phyloP scores from a whole-genome alignment of 2,888 invertebrate genomes.

The Seladonia tumulorum region DNA sequence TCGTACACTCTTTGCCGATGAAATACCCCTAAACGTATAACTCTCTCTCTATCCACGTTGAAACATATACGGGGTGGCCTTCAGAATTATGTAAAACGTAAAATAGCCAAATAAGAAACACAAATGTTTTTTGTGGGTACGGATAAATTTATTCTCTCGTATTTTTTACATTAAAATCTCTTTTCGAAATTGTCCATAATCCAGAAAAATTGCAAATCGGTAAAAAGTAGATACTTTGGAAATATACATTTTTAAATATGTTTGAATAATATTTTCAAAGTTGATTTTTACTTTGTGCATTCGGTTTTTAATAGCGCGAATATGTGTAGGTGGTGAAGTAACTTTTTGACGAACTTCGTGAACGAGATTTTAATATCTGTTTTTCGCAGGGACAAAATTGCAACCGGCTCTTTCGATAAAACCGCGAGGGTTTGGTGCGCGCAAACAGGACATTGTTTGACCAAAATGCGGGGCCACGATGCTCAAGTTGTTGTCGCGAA shows the following conservation, averaged over 20 bases:
- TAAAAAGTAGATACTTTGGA: too few species aligned
- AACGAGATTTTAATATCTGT: neutral
- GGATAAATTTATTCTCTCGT: too few species aligned
- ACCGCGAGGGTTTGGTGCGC: slow-evolving; percentile 91
- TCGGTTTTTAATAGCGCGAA: neutral
- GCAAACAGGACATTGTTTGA: slow-evolving; percentile 87
- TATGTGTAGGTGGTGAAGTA: neutral
- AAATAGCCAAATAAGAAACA: neutral
- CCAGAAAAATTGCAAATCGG: too few species aligned
- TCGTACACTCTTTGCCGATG: neutral
- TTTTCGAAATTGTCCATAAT: too few species aligned
- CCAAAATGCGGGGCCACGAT: slow-evolving; percentile 90
- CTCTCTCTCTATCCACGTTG: neutral
- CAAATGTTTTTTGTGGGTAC: too few species aligned
- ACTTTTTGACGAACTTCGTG: neutral
- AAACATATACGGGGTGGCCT: neutral
- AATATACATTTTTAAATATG: too few species aligned
- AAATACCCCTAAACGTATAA: neutral
- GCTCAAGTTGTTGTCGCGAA: slow-evolving; percentile 90
- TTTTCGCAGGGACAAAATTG: slow-evolving; percentile 87
- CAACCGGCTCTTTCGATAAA: slow-evolving; percentile 93
- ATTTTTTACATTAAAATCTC: too few species aligned
- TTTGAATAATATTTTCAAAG: too few species aligned
- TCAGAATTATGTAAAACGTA: neutral
- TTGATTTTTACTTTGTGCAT: neutral